Percentiles rank a stretch among this genome's conserved stretches.
Conservation (phyloP, 2,113 vertebrate species). For the Scomber colias region DNA sequence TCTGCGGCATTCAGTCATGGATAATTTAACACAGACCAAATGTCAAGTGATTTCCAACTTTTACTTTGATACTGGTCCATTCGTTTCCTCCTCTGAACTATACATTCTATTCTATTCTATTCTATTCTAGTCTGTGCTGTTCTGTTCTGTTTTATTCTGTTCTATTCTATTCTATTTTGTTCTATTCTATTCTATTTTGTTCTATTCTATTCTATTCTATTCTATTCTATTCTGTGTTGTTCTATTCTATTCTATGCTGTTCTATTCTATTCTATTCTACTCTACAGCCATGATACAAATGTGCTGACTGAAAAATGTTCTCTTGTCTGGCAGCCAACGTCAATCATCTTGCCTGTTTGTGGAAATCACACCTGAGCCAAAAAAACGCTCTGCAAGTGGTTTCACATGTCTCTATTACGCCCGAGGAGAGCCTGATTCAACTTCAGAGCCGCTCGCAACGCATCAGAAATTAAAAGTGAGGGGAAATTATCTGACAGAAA, state of each 20-base stretch:
- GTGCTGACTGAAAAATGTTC: slow-evolving; percentile 60
- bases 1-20: slow-evolving; percentile 75
- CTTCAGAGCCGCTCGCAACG: slow-evolving; percentile 47
- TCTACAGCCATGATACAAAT: slow-evolving; percentile 36
- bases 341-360: slow-evolving; percentile 70
- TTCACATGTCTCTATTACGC: slow-evolving; percentile 65
- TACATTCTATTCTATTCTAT: not conserved
- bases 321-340: slow-evolving; percentile 60
- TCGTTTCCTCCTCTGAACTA: slow-evolving; percentile 21
- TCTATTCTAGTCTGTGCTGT: slow-evolving; percentile 33
- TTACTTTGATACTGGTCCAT: slow-evolving; percentile 67
- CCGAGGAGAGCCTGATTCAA: slow-evolving; percentile 59
- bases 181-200: not conserved
- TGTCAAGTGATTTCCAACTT: slow-evolving; percentile 81
- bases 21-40: slow-evolving; percentile 82
- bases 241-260: not conserved
- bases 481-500: slow-evolving; percentile 58
- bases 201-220: not conserved
- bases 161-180: too few relatives aligned
- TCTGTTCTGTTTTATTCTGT: too few relatives aligned
- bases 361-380: slow-evolving; percentile 76
- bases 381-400: slow-evolving; percentile 61
- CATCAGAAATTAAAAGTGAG: slow-evolving; percentile 64
- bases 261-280: slow-evolving; percentile 29
- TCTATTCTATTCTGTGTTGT: slow-evolving; percentile 32